These are phyloP conservation scores for Achlya flavicornis DNA, from an alignment of 2,888 invertebrate genomes.

Conservation along the genomic window DNA sequence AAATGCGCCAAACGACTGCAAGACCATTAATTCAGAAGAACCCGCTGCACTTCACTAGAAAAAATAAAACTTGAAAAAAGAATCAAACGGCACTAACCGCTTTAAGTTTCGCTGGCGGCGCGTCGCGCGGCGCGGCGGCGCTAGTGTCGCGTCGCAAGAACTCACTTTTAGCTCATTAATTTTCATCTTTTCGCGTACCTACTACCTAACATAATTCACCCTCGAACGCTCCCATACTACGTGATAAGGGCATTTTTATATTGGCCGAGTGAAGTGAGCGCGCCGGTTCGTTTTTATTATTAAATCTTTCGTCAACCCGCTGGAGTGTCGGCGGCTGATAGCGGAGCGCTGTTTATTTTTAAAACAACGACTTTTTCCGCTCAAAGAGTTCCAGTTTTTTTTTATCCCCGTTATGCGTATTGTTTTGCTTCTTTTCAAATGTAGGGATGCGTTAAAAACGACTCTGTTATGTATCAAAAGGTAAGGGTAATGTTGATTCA, in stretches of 20 bases:
- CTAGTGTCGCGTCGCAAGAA: slow-evolving; percentile 44
- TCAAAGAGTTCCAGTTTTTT: slow-evolving; percentile 66
- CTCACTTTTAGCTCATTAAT: slow-evolving; percentile 82
- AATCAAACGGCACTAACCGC: slow-evolving; percentile 67
- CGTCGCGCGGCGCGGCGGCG: slow-evolving; percentile 28
- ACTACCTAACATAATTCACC: slow-evolving; percentile 80
- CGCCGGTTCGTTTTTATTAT: slow-evolving; percentile 65
- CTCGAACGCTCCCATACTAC: slow-evolving; percentile 79
- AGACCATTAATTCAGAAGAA: slow-evolving; percentile 55
- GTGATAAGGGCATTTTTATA: slow-evolving; percentile 76
- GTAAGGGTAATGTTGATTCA: slow-evolving; percentile 43
- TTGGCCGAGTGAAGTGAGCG: slow-evolving; percentile 50
- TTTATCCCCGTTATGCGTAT: slow-evolving; percentile 53
- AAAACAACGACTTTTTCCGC: slow-evolving; percentile 76
- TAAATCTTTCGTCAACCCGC: slow-evolving; percentile 73
- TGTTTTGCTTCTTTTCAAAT: slow-evolving; percentile 57
- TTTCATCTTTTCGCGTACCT: slow-evolving; percentile 79
- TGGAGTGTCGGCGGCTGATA: slow-evolving; percentile 80
- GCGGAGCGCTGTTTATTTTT: slow-evolving; percentile 75
- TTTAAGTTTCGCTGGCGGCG: slow-evolving; percentile 44
- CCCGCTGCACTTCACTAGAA: slow-evolving; percentile 47
- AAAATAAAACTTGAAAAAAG: slow-evolving; percentile 54
- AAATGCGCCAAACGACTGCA: slow-evolving; percentile 50
- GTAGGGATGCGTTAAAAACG: slow-evolving; percentile 60
- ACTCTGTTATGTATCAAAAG: slow-evolving; percentile 52